Conservation (phyloP, 2,797 vertebrate species). For the Neostethus bicornis region DNA sequence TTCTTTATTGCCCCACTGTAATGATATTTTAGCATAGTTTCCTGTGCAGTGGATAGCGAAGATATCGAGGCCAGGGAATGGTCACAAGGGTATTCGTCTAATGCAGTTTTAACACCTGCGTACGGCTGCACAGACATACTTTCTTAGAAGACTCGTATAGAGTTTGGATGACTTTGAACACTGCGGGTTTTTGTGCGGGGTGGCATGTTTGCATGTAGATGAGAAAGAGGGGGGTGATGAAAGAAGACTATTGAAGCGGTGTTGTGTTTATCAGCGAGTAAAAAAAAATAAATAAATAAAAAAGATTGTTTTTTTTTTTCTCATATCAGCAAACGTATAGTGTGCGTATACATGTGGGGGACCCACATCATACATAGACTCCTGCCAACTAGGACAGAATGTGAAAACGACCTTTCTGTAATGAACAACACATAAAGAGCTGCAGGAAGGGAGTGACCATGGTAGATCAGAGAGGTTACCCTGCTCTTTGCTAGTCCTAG, state of each 20-base stretch:
- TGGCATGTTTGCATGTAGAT: conserved; percentile 4
- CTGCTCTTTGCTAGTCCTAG: conserved; percentile 42
- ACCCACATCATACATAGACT: conserved; percentile 16
- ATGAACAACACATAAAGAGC: conserved; percentile 43
- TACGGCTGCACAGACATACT: conserved; percentile 43
- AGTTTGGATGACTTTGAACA: conserved; percentile 39
- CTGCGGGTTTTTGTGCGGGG: conserved; percentile 25
- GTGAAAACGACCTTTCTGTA: conserved; percentile 50
- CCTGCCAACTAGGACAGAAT: conserved; percentile 42
- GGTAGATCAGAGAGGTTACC: conserved; percentile 56
- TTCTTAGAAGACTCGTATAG: conserved; percentile 33
- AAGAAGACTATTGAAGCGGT: conserved; percentile 4
- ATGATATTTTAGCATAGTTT: conserved; percentile 57
- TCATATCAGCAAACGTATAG: conserved; percentile 1
- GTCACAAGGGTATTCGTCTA: conserved; percentile 53
- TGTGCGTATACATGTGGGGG: conserved; percentile 6
- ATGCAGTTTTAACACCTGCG: conserved; percentile 63
- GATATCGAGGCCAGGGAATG: conserved; percentile 65
- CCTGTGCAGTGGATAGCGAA: conserved; percentile 46
- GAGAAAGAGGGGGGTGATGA: conserved; percentile 8
- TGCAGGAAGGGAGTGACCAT: conserved; percentile 49
- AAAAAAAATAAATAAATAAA: conserved; percentile 1
- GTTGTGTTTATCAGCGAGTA: conserved; percentile 3
- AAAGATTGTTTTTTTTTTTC: no score
- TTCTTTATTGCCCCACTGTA: conserved; percentile 30